Percentiles rank a stretch among this genome's conserved stretches.
Evolutionary conservation across 1,140 invertebrate species (phyloP).

Genomic region (Diorhabda sublineata): DNA sequence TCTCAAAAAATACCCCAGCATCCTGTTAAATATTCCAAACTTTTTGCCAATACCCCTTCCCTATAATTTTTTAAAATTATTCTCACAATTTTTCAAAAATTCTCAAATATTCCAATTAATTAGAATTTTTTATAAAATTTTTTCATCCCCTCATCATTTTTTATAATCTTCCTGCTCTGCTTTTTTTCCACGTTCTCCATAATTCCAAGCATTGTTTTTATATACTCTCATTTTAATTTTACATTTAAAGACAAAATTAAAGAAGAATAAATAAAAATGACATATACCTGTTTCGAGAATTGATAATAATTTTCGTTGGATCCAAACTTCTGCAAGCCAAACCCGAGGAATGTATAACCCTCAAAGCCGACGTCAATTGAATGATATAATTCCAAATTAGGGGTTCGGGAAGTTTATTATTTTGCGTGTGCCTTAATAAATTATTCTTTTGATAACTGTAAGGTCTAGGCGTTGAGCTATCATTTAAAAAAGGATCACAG

Average conservation of each 20-base stretch:
- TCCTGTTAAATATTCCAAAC: no score
- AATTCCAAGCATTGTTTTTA: no score
- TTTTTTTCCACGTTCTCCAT: no score
- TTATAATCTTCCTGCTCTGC: no score
- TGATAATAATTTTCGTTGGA: slow-evolving; percentile 86
- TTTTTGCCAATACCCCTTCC: no score
- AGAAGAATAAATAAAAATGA: neutral
- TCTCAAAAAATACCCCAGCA: no score
- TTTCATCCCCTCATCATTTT: no score
- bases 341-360: slow-evolving; percentile 80
- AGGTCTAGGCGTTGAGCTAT: slow-evolving; percentile 74
- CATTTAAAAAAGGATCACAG: slow-evolving; percentile 76
- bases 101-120: no score
- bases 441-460: slow-evolving; percentile 83
- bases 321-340: slow-evolving; percentile 66
- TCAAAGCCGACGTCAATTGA: slow-evolving; percentile 89
- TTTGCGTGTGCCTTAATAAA: slow-evolving; percentile 63
- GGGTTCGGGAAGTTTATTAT: slow-evolving; percentile 78
- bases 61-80: no score
- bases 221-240: no score
- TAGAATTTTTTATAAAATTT: no score
- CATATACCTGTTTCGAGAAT: slow-evolving; percentile 53
- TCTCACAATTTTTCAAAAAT: no score
- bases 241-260: neutral
- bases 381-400: slow-evolving; percentile 95